These are phyloP conservation scores for Allophyes oxyacanthae DNA, from an alignment of 2,888 invertebrate species.

Conservation along the genomic window DNA sequence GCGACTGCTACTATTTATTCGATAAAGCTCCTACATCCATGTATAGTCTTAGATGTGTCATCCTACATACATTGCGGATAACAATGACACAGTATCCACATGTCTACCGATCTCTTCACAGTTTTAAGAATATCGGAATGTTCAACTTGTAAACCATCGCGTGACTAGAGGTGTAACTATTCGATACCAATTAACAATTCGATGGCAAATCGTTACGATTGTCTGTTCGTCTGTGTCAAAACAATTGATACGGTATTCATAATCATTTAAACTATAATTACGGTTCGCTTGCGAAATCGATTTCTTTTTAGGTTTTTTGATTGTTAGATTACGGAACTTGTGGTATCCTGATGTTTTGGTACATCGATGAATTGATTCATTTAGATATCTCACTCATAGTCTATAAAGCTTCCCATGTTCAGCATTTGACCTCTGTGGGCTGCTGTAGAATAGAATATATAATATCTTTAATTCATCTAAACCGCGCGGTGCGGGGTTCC, in stretches of 20 bases:
- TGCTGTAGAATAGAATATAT: too few species aligned
- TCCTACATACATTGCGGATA: too few species aligned
- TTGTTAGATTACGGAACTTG: neutral
- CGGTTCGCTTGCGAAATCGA: slow-evolving; percentile 40
- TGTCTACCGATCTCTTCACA: neutral
- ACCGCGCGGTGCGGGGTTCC: too few species aligned
- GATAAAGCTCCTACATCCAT: too few species aligned
- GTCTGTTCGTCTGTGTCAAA: slow-evolving; percentile 40
- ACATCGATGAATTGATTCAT: too few species aligned
- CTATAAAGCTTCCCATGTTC: too few species aligned
- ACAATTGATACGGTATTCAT: slow-evolving; percentile 44
- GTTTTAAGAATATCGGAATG: slow-evolving; percentile 12
- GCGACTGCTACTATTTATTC: too few species aligned
- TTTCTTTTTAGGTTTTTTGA: slow-evolving; percentile 27
- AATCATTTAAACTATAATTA: slow-evolving; percentile 45
- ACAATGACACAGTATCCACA: neutral
- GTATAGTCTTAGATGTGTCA: too few species aligned
- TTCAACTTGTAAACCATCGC: slow-evolving; percentile 19
- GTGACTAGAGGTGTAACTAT: slow-evolving; percentile 37
- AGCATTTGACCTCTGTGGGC: too few species aligned
- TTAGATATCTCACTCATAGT: too few species aligned
- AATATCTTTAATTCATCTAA: too few species aligned
- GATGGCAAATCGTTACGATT: slow-evolving; percentile 39
- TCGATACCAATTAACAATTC: slow-evolving; percentile 38
- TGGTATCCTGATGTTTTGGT: neutral